Conservation (phyloP, 1,140 invertebrate genomes). For the Aleiodes sp. region DNA sequence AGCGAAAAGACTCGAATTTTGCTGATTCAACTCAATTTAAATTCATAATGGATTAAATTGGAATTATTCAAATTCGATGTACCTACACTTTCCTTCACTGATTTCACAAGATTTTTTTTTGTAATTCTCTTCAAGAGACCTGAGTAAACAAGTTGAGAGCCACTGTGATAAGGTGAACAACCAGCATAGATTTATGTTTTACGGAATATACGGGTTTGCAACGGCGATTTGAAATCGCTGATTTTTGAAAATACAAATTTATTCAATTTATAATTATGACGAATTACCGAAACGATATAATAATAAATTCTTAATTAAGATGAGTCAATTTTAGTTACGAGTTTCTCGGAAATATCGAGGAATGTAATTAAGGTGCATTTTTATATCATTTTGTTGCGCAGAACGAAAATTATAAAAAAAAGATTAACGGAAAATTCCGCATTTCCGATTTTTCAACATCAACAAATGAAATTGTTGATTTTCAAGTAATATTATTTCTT, state of each 20-base stretch:
- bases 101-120: background rate
- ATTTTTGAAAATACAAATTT: background rate
- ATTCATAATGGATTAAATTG: background rate
- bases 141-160: slow-evolving; percentile 39
- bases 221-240: background rate
- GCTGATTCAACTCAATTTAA: slow-evolving; percentile 41
- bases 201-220: slow-evolving; percentile 37
- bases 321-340: background rate
- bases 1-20: slow-evolving; percentile 43
- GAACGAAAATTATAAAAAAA: no score
- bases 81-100: no score
- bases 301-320: no score
- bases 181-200: slow-evolving; percentile 35
- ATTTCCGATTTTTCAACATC: no score
- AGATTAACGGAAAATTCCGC: no score
- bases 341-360: no score
- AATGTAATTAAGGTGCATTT: no score
- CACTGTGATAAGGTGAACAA: slow-evolving; percentile 51
- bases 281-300: background rate
- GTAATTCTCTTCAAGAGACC: background rate
- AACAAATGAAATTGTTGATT: no score
- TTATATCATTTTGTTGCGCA: no score
- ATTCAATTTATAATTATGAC: background rate
- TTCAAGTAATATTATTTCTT: no score
- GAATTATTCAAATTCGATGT: background rate